Evolutionary conservation across 2,797 vertebrate species (phyloP).

Genomic region (Allenopithecus nigroviridis): DNA sequence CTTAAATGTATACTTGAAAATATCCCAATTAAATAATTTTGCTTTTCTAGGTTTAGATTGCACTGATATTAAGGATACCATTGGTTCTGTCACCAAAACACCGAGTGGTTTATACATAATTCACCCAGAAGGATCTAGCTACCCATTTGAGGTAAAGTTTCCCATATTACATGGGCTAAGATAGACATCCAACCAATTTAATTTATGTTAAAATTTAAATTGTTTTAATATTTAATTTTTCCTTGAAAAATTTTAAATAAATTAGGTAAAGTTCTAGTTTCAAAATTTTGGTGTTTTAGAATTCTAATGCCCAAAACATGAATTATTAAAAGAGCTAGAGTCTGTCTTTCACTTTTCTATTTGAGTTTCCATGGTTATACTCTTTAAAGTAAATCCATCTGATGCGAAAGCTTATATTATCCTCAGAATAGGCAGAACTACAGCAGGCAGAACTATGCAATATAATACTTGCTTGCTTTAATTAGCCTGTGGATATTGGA

Average conservation of each 20-base stretch:
- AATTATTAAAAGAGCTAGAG: neutral
- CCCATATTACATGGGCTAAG: slow-evolving; percentile 31
- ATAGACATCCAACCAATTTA: slow-evolving; percentile 42
- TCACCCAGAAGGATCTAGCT: slow-evolving; percentile 91
- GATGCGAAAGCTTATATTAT: neutral
- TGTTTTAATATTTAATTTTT: slow-evolving; percentile 39
- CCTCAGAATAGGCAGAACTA: neutral
- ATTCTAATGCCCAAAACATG: neutral
- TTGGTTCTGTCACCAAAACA: slow-evolving; percentile 91
- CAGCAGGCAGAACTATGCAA: neutral
- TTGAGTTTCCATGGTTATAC: neutral
- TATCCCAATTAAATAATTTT: slow-evolving; percentile 48
- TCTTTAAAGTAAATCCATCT: slow-evolving; percentile 34
- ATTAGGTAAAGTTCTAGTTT: slow-evolving; percentile 40
- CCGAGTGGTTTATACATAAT: slow-evolving; percentile 95
- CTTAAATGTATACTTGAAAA: slow-evolving; percentile 3
- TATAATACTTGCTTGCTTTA: slow-evolving; percentile 15
- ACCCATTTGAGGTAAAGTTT: slow-evolving; percentile 92
- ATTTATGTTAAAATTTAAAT: slow-evolving; percentile 50
- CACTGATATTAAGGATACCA: slow-evolving; percentile 92
- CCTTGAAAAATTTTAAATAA: neutral
- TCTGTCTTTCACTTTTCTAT: neutral
- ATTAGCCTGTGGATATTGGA: neutral
- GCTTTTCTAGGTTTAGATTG: slow-evolving; percentile 90
- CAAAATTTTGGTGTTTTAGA: slow-evolving; percentile 1